Conservation (phyloP, 2,797 vertebrate species). For the Ctenosaura bakeri region DNA sequence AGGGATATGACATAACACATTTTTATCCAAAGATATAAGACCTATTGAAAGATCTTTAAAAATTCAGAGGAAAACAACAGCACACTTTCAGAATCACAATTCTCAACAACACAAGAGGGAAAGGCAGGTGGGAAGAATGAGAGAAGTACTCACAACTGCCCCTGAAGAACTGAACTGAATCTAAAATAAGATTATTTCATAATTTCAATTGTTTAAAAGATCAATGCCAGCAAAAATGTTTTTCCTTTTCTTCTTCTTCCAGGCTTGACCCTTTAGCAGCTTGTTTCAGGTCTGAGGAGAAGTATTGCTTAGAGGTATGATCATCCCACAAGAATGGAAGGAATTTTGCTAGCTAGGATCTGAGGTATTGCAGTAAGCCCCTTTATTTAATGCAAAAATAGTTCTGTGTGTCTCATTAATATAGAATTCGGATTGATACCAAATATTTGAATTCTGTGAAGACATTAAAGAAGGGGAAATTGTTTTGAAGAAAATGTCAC, state of each 20-base stretch:
- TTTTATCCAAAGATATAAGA: not conserved
- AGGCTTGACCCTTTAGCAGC: constrained; percentile 18
- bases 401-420: not conserved
- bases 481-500: not conserved
- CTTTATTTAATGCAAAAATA: not conserved
- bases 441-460: constrained; percentile 10
- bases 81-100: not conserved
- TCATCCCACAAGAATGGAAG: constrained; percentile 12
- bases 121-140: not conserved
- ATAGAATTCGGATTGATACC: not conserved
- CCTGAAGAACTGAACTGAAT: constrained; percentile 66
- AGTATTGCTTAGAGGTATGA: not conserved
- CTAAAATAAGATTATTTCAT: constrained; percentile 55
- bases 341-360: constrained; percentile 22
- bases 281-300: not conserved
- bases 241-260: not conserved
- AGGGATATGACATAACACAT: not conserved
- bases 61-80: not conserved
- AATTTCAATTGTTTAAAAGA: constrained; percentile 31
- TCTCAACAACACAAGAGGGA: not conserved
- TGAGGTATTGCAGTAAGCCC: not conserved
- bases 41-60: no score
- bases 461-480: not conserved
- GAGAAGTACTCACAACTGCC: constrained; percentile 32
- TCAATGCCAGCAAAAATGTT: constrained; percentile 35